These are phyloP conservation scores for Archocentrus centrarchus DNA, from an alignment of 2,113 vertebrate species.

Conservation along the genomic window DNA sequence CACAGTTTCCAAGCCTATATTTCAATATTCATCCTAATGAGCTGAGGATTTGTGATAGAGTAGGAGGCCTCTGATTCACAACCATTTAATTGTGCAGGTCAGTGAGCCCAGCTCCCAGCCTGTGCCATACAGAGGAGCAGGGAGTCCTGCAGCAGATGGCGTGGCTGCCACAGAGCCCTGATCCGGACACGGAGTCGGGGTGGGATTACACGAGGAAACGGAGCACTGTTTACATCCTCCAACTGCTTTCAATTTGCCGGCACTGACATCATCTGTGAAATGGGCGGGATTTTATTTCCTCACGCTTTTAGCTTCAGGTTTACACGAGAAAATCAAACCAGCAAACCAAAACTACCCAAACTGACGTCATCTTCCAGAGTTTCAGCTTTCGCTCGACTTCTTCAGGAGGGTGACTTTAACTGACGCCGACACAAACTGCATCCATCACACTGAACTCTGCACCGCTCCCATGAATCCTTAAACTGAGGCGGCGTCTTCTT, in stretches of 20 bases:
- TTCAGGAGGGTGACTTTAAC: too few species aligned
- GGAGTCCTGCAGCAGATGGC: not conserved
- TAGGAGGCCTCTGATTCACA: not conserved
- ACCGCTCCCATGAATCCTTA: not conserved
- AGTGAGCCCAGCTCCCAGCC: not conserved
- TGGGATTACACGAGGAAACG: conserved; percentile 3
- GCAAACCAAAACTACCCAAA: not conserved
- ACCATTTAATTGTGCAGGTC: not conserved
- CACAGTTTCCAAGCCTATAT: not conserved
- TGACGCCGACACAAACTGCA: not conserved
- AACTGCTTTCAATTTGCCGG: not conserved
- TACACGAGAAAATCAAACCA: not conserved
- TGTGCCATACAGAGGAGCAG: not conserved
- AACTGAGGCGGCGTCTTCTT: not conserved
- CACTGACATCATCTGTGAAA: not conserved
- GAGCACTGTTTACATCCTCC: not conserved
- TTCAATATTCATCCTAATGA: not conserved
- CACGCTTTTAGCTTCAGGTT: not conserved
- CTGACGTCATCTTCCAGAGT: not conserved
- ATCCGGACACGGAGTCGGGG: not conserved
- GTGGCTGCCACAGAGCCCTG: not conserved
- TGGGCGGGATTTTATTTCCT: too few species aligned
- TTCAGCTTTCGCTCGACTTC: not conserved
- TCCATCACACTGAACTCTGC: too few species aligned
- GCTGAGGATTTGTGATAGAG: not conserved